Percentiles rank a stretch among this genome's conserved stretches.
These are phyloP conservation scores for Trachelipus rathkii DNA, from an alignment of 1,140 invertebrate genomes.

Conservation along the genomic window DNA sequence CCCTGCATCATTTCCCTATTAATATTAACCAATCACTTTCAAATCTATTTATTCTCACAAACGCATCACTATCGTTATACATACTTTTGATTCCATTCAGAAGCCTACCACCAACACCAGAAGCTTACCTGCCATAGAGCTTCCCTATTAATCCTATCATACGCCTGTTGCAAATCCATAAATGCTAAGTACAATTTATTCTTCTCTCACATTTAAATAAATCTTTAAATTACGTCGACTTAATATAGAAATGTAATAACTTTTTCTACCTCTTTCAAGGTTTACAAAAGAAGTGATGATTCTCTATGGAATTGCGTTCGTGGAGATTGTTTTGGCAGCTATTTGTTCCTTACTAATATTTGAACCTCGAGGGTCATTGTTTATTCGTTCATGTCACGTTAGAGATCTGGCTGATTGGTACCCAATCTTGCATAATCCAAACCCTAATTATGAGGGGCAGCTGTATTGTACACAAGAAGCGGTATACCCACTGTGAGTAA, in stretches of 20 bases:
- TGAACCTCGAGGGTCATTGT: conserved; percentile 70
- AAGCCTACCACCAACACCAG: too few species aligned
- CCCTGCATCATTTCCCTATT: too few species aligned
- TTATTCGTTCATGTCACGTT: conserved; percentile 70
- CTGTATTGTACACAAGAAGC: conserved; percentile 94
- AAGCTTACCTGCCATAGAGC: too few species aligned
- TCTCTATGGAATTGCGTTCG: conserved; percentile 69
- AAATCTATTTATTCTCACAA: too few species aligned
- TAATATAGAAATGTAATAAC: not conserved
- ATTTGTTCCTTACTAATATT: conserved; percentile 68
- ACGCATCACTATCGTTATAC: too few species aligned
- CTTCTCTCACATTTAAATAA: too few species aligned
- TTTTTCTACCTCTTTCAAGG: conserved; percentile 49
- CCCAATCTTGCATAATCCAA: conserved; percentile 88
- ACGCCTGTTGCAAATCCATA: too few species aligned
- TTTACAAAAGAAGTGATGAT: conserved; percentile 66
- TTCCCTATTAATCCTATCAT: too few species aligned
- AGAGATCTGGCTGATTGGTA: conserved; percentile 88
- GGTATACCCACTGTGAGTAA: conserved; percentile 90
- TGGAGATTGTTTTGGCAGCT: conserved; percentile 71
- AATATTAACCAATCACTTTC: too few species aligned
- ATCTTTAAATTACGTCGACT: too few species aligned
- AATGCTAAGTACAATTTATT: too few species aligned
- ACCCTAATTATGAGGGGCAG: conserved; percentile 80
- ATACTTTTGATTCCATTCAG: too few species aligned